Evolutionary conservation across 2,797 vertebrate species (phyloP).

Genomic region (Dryobates pubescens): DNA sequence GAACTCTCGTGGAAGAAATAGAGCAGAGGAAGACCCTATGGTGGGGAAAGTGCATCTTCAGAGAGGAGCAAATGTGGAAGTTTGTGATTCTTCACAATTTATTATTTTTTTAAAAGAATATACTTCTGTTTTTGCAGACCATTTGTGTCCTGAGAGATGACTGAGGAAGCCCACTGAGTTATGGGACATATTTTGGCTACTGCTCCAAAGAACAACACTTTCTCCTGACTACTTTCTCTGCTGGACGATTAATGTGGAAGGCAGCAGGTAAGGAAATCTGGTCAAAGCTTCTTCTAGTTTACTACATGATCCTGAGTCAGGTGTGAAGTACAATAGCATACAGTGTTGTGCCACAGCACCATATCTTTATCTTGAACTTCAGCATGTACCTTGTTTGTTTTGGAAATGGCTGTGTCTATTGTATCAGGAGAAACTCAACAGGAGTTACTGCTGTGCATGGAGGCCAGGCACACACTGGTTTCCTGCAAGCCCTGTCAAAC

Average conservation of each 20-base stretch:
- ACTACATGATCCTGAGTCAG: not conserved
- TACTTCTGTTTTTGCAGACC: not conserved
- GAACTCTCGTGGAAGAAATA: conserved; percentile 6
- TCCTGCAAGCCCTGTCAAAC: not conserved
- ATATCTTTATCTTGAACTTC: not conserved
- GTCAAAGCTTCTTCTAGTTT: not conserved
- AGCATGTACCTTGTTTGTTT: not conserved
- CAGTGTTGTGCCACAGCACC: not conserved
- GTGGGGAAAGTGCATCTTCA: not conserved
- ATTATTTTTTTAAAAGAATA: not conserved
- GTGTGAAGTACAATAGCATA: not conserved
- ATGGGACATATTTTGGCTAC: not conserved
- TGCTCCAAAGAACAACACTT: not conserved
- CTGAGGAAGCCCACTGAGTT: not conserved
- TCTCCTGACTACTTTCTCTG: not conserved
- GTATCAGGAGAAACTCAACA: not conserved
- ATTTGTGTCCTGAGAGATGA: not conserved
- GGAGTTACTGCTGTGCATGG: accelerated
- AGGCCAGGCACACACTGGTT: not conserved
- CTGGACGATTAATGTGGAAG: not conserved
- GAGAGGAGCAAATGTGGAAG: not conserved
- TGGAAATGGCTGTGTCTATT: not conserved
- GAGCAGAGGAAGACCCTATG: not conserved
- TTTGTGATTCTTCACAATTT: not conserved
- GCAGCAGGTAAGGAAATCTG: not conserved